A percentile compares a stretch with the other conserved stretches of the same genome.
Evolutionary conservation across 2,888 invertebrate species (phyloP).

Genomic region (Agriopis aurantiaria): DNA sequence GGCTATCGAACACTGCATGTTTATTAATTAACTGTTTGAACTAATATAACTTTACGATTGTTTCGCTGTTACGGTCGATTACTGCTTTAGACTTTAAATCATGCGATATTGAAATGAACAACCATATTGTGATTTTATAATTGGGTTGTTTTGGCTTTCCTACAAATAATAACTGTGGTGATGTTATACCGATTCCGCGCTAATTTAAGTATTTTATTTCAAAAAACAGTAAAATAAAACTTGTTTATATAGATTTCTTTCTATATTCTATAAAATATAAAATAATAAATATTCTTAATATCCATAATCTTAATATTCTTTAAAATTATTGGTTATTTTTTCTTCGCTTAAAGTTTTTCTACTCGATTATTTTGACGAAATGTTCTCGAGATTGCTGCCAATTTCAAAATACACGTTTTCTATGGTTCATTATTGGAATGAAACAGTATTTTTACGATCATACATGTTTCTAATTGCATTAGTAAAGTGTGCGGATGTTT

Average conservation of each 20-base stretch:
- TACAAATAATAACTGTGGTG: neutral
- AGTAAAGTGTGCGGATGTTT: constrained; percentile 67
- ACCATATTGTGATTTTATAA: neutral
- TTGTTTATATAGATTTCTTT: neutral
- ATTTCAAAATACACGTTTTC: constrained; percentile 6
- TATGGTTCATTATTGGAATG: constrained; percentile 1
- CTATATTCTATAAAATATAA: too few relatives aligned
- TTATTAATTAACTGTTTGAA: constrained; percentile 1
- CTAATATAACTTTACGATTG: constrained; percentile 6
- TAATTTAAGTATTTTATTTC: too few relatives aligned
- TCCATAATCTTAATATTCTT: neutral
- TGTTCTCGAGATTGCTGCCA: neutral
- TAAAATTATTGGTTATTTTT: neutral
- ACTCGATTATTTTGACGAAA: neutral
- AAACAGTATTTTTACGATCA: constrained; percentile 6
- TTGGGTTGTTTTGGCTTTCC: neutral
- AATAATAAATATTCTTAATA: too few relatives aligned
- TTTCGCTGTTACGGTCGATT: neutral
- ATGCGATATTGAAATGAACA: neutral
- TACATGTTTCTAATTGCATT: constrained; percentile 50
- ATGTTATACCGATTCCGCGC: too few relatives aligned
- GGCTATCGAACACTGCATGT: constrained; percentile 32
- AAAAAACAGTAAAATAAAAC: too few relatives aligned
- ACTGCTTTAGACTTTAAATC: neutral
- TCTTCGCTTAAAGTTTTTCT: neutral